Evolutionary conservation across 2,888 invertebrate genomes (phyloP), one percentile per base, ranked within the genome.

Genomic region (Macropis europaea): DNA sequence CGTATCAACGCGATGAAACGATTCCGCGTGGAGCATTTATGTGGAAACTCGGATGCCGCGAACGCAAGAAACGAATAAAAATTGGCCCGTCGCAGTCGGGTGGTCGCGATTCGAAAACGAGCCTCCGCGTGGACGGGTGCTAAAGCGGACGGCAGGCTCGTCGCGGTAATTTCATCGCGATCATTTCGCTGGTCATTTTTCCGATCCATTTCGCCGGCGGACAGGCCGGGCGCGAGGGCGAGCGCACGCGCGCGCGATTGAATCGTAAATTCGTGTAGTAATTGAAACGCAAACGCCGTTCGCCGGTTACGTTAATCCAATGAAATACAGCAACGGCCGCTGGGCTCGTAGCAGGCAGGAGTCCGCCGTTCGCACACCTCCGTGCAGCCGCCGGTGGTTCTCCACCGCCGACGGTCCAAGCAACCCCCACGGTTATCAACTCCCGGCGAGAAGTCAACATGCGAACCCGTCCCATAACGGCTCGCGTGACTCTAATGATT

Each of bases 401-500:
- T 30, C 24, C 19, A 17, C 7, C 24, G 15, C 30, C 43, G 13
- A 9, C 36, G 11, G 45, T 48, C 9, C n/a, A n/a, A n/a, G n/a
- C n/a, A n/a, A n/a, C n/a, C 34, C 67, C 42, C 47, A 52, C 42
- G 77, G 76, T 83, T 82, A 82, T 85, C 83, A 84, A 78, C 80
- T 84, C 73, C 64, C 73, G 60, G 76, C 70, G 82, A 73, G 73
- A 76, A 86, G 84, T 85, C 86, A 78, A 82, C 84, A 79, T 78
- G 85, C 82, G 63, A 84, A 50, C 79, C 64, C 64, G 79, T 74
- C 80, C 79, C 77, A 69, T 82, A 84, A 80, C 82, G 80, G 83
- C 79, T 87, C 79, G 87, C 86, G 87, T 87, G 86, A 86, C 84
- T 84, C 77, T 85, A 83, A 86, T 87, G 79, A 85, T 86, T 86